phyloP scores from a whole-genome alignment of 2,797 vertebrate species.

The Lepidocolaptes lacrymiger region DNA sequence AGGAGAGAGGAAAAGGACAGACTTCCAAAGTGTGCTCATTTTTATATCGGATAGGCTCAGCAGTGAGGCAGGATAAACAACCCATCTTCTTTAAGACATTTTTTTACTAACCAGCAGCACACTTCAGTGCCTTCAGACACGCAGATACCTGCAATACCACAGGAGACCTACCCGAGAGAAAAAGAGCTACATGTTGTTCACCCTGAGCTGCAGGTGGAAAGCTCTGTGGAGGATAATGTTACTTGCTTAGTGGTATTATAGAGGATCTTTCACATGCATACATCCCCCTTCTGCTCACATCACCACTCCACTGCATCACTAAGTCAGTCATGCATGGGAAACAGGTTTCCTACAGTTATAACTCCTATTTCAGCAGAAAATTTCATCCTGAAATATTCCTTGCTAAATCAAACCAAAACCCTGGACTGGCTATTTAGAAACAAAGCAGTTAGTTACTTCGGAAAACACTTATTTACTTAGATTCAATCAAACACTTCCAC shows the following conservation, averaged over 20 bases:
- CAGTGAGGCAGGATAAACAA: constrained; percentile 13
- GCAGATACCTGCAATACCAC: neutral
- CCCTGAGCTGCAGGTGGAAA: neutral
- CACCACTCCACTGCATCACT: constrained; percentile 43
- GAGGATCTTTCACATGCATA: constrained; percentile 35
- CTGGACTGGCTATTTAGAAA: neutral
- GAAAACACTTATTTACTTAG: constrained; percentile 47
- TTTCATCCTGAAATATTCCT: constrained; percentile 27
- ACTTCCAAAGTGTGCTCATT: neutral
- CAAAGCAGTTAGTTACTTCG: constrained; percentile 25
- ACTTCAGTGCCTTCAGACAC: neutral
- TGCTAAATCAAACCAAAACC: neutral
- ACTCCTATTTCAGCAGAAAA: constrained; percentile 54
- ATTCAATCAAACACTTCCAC: constrained; percentile 25
- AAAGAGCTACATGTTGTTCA: neutral
- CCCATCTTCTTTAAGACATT: neutral
- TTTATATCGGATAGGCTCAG: neutral
- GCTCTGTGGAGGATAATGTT: constrained; percentile 20
- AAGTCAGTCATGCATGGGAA: constrained; percentile 53
- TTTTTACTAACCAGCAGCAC: neutral
- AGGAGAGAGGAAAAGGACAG: neutral
- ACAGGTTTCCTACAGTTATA: constrained; percentile 38
- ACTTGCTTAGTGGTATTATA: neutral
- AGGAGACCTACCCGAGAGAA: neutral
- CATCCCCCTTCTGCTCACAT: constrained; percentile 48